Conservation (phyloP, 1,140 invertebrate species). For the Chrysopa pallens region DNA sequence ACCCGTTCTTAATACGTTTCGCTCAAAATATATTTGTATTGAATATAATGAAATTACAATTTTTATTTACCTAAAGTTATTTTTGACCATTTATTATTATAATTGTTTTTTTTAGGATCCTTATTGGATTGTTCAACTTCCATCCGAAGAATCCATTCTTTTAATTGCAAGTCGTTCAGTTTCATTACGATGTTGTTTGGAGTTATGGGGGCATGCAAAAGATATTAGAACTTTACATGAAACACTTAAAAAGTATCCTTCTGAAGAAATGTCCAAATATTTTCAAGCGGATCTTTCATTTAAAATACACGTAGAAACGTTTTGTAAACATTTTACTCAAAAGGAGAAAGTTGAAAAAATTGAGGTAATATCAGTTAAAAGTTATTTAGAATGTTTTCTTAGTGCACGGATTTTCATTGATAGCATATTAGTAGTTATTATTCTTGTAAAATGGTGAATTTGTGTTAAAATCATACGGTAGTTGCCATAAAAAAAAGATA, state of each 20-base stretch:
- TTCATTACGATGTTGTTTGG: slow-evolving; percentile 53
- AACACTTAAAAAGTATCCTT: slow-evolving; percentile 35
- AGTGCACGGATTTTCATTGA: too few species aligned
- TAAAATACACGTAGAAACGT: slow-evolving; percentile 73
- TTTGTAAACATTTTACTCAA: slow-evolving; percentile 65
- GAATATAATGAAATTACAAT: too few species aligned
- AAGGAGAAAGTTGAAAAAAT: slow-evolving; percentile 69
- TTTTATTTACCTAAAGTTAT: too few species aligned
- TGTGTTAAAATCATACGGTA: too few species aligned
- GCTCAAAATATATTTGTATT: too few species aligned
- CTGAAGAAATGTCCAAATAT: slow-evolving; percentile 29
- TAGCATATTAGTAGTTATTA: too few species aligned
- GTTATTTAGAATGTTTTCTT: neutral
- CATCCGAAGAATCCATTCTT: slow-evolving; percentile 35
- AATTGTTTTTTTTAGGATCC: slow-evolving; percentile 31
- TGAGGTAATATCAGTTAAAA: slow-evolving; percentile 49
- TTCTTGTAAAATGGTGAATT: too few species aligned
- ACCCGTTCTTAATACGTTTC: too few species aligned
- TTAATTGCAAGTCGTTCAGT: slow-evolving; percentile 59
- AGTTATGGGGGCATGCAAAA: slow-evolving; percentile 54
- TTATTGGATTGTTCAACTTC: slow-evolving; percentile 59
- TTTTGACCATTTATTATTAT: too few species aligned
- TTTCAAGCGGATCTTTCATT: slow-evolving; percentile 40
- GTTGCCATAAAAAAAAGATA: too few species aligned
- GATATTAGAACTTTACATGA: slow-evolving; percentile 38